Conservation (phyloP, 2,888 invertebrate genomes). For the Drosophila monieri region DNA sequence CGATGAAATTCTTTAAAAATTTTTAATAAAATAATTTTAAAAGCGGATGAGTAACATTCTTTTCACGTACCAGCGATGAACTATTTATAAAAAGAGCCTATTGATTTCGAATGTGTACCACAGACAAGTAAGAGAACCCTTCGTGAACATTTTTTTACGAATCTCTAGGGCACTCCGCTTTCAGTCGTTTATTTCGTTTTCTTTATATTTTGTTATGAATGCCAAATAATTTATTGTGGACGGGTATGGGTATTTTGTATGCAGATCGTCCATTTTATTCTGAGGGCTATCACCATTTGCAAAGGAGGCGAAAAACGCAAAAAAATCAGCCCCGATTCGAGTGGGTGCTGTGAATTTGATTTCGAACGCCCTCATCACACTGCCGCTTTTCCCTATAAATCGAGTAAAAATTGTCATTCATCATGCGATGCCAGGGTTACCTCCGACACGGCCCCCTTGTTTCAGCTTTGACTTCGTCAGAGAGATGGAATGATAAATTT, state of each 20-base stretch:
- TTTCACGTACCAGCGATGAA: neutral
- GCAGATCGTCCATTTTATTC: constrained; percentile 26
- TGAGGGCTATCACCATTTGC: constrained; percentile 40
- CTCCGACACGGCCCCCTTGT: constrained; percentile 6
- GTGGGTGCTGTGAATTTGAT: constrained; percentile 14
- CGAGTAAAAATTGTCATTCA: constrained; percentile 74
- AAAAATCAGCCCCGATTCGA: constrained; percentile 26
- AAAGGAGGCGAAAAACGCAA: constrained; percentile 43
- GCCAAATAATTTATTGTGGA: constrained; percentile 42
- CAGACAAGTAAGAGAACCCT: neutral
- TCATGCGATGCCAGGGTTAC: constrained; percentile 56
- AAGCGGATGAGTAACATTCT: neutral
- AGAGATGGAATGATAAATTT: constrained; percentile 48
- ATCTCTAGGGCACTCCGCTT: neutral
- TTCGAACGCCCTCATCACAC: constrained; percentile 21
- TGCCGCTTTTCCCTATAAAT: constrained; percentile 51
- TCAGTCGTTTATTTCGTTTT: constrained; percentile 5
- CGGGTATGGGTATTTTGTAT: constrained; percentile 16
- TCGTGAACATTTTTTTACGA: constrained; percentile 70
- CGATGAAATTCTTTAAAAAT: neutral
- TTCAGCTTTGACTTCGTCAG: constrained; percentile 30
- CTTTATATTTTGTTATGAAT: constrained; percentile 23
- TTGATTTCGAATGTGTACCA: neutral
- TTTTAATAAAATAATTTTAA: neutral
- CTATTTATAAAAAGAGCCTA: neutral